A percentile compares a stretch with the other conserved stretches of the same genome.
These are phyloP conservation scores for Macrosoma leucophasiata DNA, from an alignment of 2,888 invertebrate species.

Conservation along the genomic window DNA sequence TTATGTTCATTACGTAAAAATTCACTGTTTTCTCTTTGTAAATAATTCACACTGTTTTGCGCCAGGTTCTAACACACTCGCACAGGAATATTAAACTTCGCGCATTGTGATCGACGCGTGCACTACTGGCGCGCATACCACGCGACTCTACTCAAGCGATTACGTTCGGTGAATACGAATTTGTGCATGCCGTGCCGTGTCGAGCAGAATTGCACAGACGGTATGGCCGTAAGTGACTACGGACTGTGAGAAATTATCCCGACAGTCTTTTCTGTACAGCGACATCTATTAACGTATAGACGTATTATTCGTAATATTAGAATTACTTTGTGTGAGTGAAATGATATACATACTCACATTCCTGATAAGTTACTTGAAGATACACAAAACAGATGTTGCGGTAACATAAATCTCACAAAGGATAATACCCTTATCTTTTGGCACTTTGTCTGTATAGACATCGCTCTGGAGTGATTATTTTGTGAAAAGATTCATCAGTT, in stretches of 20 bases:
- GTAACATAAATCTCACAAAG: too few relatives aligned
- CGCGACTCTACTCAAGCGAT: conserved; percentile 50
- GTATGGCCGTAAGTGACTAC: background rate
- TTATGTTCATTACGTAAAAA: conserved; percentile 44
- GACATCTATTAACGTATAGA: conserved; percentile 38
- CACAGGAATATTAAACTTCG: conserved; percentile 60
- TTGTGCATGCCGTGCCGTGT: conserved; percentile 18
- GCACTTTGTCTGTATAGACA: too few relatives aligned
- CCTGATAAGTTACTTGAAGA: too few relatives aligned
- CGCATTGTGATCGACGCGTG: conserved; percentile 48
- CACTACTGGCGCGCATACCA: conserved; percentile 45
- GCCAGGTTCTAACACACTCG: conserved; percentile 44
- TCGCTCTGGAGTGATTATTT: too few relatives aligned
- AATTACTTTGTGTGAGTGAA: too few relatives aligned
- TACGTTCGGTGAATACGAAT: conserved; percentile 67
- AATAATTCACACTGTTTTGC: conserved; percentile 59
- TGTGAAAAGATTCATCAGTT: too few relatives aligned
- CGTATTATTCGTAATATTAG: too few relatives aligned
- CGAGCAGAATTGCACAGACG: background rate
- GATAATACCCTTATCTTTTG: too few relatives aligned
- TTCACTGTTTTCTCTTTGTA: conserved; percentile 50
- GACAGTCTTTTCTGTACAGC: conserved; percentile 12
- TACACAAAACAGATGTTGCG: too few relatives aligned
- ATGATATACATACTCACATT: too few relatives aligned
- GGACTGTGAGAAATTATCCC: conserved; percentile 19